Percentiles rank a stretch among this genome's conserved stretches.
phyloP scores from a whole-genome alignment of 2,797 vertebrate genomes.

The Sebastes diploproa region DNA sequence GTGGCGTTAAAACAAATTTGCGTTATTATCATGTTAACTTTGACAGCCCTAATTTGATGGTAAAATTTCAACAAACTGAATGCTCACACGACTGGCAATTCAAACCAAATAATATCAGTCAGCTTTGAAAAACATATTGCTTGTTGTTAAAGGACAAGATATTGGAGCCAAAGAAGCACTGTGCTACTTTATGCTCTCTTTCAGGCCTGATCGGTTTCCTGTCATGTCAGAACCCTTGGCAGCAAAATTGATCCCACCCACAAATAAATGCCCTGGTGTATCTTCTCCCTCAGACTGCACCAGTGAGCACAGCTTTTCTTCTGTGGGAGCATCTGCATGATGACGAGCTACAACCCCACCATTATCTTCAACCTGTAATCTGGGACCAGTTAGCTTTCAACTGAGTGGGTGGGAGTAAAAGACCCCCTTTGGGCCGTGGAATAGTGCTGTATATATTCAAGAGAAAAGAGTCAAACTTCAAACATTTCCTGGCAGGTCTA shows the following conservation, averaged over 20 bases:
- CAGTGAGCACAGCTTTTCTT: background rate
- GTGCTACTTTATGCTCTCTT: background rate
- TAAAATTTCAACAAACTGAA: background rate
- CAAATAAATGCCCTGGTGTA: background rate
- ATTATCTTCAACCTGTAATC: conserved; percentile 62
- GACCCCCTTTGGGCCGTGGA: conserved; percentile 41
- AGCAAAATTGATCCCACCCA: conserved; percentile 18
- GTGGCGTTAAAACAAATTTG: too few species aligned
- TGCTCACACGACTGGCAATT: background rate
- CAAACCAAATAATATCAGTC: background rate
- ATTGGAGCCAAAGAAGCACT: background rate
- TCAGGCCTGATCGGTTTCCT: background rate
- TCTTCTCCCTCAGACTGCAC: background rate
- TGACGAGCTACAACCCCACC: conserved; percentile 31
- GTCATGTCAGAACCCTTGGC: conserved; percentile 9
- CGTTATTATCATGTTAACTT: too few species aligned
- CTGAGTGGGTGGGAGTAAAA: conserved; percentile 47
- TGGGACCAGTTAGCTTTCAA: conserved; percentile 41
- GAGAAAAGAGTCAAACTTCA: conserved; percentile 40
- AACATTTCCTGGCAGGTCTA: conserved; percentile 47
- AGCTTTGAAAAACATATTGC: background rate
- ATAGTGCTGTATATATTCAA: conserved; percentile 3
- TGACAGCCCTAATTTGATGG: too few species aligned
- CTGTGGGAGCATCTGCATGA: conserved; percentile 46
- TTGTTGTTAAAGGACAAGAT: background rate